A percentile compares a stretch with the other conserved stretches of the same genome.
phyloP scores from a whole-genome alignment of 2,113 vertebrate genomes.

The Bolborhynchus lineola region DNA sequence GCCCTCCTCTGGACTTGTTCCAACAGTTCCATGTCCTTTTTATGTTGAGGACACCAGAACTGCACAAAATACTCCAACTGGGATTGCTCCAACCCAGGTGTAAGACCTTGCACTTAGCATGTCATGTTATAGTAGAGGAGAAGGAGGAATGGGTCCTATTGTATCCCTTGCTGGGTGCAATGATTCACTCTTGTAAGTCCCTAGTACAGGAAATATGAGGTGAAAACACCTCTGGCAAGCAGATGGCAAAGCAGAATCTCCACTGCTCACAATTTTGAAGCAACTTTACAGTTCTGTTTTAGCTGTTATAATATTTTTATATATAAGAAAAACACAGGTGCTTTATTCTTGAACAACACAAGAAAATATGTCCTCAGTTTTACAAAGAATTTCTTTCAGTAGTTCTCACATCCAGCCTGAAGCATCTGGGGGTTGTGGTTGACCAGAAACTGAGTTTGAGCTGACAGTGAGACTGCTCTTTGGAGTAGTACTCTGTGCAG shows the following conservation, averaged over 20 bases:
- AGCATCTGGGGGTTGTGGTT: not conserved
- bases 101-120: too few species aligned
- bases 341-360: not conserved
- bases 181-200: not conserved
- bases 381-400: not conserved
- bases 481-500: not conserved
- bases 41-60: too few species aligned
- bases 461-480: not conserved
- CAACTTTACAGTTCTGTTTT: not conserved
- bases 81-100: too few species aligned
- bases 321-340: not conserved
- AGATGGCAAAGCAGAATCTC: not conserved
- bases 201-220: not conserved
- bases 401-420: not conserved
- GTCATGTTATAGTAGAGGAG: not conserved
- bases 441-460: not conserved
- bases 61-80: too few species aligned
- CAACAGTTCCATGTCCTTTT: too few species aligned
- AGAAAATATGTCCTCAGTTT: not conserved
- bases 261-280: not conserved
- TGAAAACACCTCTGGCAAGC: not conserved
- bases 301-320: not conserved
- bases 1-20: too few species aligned
- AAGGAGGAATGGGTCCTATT: not conserved
- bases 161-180: not conserved